phyloP scores from a whole-genome alignment of 1,140 invertebrate species.

The Hypsibius dujardini region DNA sequence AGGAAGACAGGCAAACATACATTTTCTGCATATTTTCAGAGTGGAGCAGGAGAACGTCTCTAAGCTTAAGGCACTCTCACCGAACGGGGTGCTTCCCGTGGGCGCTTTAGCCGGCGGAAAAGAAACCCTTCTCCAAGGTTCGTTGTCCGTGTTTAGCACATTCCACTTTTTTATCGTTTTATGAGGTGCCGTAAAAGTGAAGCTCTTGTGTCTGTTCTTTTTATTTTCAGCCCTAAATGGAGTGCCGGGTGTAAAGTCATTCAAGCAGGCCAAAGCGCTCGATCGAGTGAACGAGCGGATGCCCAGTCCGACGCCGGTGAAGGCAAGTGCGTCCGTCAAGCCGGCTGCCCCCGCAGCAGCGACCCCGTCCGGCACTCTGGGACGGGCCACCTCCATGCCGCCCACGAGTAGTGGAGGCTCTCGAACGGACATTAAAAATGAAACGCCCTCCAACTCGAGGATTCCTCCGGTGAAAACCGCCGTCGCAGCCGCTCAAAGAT shows the following conservation, averaged over 20 bases:
- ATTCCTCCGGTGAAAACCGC: too few species aligned
- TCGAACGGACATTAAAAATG: too few species aligned
- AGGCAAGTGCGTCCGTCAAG: not conserved
- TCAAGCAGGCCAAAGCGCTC: constrained; percentile 94
- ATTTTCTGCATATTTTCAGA: constrained; percentile 36
- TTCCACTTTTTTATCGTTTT: not conserved
- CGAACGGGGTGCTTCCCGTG: constrained; percentile 85
- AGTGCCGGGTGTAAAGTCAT: constrained; percentile 94
- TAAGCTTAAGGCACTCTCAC: constrained; percentile 93
- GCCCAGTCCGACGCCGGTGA: constrained; percentile 40
- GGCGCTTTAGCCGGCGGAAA: constrained; percentile 93
- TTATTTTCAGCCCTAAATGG: constrained; percentile 67
- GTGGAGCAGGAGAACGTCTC: constrained; percentile 98
- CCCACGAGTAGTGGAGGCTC: too few species aligned
- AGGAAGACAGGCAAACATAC: too few species aligned
- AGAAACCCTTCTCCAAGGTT: constrained; percentile 81
- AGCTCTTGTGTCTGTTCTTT: too few species aligned
- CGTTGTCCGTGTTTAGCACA: not conserved
- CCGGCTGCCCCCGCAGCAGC: not conserved
- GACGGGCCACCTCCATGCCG: too few species aligned
- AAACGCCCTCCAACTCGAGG: too few species aligned
- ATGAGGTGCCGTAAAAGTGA: too few species aligned
- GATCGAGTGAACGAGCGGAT: constrained; percentile 99
- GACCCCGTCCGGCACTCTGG: not conserved
- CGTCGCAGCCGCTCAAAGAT: too few species aligned